phyloP scores from a whole-genome alignment of 2,113 vertebrate species.

The Alexandromys fortis region DNA sequence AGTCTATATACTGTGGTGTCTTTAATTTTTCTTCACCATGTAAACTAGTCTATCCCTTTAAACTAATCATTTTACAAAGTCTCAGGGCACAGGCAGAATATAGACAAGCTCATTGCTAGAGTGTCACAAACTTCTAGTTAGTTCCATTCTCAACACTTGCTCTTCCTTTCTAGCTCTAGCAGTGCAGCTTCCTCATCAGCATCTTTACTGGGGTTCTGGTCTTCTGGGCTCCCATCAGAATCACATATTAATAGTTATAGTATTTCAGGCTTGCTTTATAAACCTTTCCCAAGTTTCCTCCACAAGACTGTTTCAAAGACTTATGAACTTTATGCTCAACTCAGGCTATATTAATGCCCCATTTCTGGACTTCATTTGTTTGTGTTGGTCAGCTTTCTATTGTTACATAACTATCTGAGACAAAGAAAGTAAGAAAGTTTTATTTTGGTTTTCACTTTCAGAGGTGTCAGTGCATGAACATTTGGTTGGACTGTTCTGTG shows the following conservation, averaged over 20 bases:
- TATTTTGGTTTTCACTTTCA: neutral
- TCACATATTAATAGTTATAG: neutral
- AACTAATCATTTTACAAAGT: neutral
- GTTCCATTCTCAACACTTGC: neutral
- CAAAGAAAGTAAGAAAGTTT: neutral
- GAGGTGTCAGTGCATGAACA: neutral
- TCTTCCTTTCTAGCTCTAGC: neutral
- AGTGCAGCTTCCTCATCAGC: too few relatives aligned
- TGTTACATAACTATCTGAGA: neutral
- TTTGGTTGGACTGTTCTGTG: neutral
- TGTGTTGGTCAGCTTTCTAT: neutral
- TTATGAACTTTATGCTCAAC: neutral
- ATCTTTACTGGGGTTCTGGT: too few relatives aligned
- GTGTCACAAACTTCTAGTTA: neutral
- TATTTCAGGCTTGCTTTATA: neutral
- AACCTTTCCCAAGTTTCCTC: neutral
- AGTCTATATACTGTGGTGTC: neutral
- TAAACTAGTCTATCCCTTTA: neutral
- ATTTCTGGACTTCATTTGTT: neutral
- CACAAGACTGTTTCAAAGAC: neutral
- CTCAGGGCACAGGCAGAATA: neutral
- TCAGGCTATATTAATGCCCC: neutral
- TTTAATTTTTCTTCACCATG: neutral
- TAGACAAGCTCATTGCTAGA: neutral
- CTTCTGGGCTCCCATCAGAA: neutral